A percentile compares a stretch with the other conserved stretches of the same genome.
These are phyloP conservation scores for Actinernus sp. DNA, from an alignment of 92 coral and sea anemone genomes.

Conservation along the genomic window DNA sequence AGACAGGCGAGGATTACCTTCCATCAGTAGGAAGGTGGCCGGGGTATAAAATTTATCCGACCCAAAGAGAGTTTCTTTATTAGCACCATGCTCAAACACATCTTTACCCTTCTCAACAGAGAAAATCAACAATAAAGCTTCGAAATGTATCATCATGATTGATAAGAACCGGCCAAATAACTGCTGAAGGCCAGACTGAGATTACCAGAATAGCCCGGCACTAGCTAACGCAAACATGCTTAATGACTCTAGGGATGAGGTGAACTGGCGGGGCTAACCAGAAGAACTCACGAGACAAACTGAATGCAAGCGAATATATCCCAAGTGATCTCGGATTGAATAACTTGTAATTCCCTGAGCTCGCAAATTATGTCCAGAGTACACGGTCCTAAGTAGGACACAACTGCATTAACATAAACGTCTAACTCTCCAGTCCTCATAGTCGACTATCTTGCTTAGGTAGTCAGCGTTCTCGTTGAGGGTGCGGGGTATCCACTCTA, in stretches of 20 bases:
- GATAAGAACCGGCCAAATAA: slow-evolving; percentile 44
- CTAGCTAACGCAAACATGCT: slow-evolving; percentile 11
- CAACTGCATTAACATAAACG: slow-evolving; percentile 25
- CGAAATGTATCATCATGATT: not conserved
- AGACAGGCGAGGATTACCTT: not conserved
- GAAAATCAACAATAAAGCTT: slow-evolving; percentile 4
- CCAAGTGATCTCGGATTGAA: slow-evolving; percentile 22
- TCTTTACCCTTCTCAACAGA: slow-evolving; percentile 45
- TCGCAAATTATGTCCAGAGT: slow-evolving; percentile 43
- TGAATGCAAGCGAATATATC: no score
- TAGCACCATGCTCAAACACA: slow-evolving; percentile 62
- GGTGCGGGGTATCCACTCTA: slow-evolving; percentile 71
- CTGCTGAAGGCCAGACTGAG: slow-evolving; percentile 36
- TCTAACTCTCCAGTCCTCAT: slow-evolving; percentile 41
- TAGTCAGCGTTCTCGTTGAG: no score
- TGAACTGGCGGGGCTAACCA: slow-evolving; percentile 70
- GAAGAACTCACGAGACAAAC: no score
- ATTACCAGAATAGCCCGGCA: slow-evolving; percentile 48
- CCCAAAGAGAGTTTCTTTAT: slow-evolving; percentile 64
- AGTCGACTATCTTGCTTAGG: no score
- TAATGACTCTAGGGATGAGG: no score
- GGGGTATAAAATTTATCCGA: slow-evolving; percentile 51
- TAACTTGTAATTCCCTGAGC: slow-evolving; percentile 10
- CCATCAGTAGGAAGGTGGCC: slow-evolving; percentile 18
- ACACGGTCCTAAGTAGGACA: slow-evolving; percentile 14